Percentiles rank a stretch among this genome's conserved stretches.
Conservation (phyloP, 2,797 vertebrate genomes). For the Pangasius mekongensis region DNA sequence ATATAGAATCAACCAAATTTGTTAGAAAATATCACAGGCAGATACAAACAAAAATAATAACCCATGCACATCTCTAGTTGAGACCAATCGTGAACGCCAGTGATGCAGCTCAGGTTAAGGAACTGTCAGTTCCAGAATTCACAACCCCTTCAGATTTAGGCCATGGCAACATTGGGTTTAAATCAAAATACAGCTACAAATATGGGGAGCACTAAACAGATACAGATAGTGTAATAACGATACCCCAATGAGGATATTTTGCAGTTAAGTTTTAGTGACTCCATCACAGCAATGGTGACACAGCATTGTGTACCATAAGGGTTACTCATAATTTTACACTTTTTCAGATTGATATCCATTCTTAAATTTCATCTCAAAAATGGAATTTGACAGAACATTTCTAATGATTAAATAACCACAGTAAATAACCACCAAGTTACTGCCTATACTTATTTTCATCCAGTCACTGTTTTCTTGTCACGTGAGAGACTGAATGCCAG, state of each 20-base stretch:
- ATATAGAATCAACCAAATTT: background rate
- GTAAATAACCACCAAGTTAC: background rate
- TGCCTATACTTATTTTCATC: background rate
- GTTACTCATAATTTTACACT: background rate
- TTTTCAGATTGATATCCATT: background rate
- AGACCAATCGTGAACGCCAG: background rate
- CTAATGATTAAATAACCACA: background rate
- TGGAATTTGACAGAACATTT: background rate
- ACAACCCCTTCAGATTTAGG: background rate
- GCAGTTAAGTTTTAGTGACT: background rate
- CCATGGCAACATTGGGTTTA: background rate
- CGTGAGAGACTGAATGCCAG: background rate
- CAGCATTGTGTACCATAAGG: background rate
- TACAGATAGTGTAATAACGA: background rate
- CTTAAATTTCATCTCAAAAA: background rate
- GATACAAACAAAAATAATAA: background rate
- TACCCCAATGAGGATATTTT: background rate
- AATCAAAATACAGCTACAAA: background rate
- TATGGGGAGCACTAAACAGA: background rate
- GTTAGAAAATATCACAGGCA: background rate
- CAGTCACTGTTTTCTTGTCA: too few relatives aligned
- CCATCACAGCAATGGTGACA: background rate
- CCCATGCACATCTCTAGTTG: background rate
- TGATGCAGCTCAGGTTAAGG: background rate
- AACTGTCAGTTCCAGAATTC: background rate